Base-by-base conservation (phyloP, 2,113 vertebrate species). In the Paralichthys olivaceus region DNA sequence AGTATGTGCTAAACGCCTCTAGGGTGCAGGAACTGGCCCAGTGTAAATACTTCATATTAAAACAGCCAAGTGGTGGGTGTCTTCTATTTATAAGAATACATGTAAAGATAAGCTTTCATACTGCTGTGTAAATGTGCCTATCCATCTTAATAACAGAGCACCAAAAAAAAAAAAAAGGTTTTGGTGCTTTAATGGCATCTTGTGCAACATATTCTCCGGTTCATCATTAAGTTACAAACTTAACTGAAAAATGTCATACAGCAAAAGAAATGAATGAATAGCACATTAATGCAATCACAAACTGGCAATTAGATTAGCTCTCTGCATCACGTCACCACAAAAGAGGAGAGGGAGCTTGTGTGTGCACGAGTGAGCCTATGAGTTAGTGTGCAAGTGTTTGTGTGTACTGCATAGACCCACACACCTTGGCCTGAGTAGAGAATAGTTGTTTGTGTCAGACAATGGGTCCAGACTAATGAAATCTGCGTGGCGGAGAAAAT, bases 401-500 rank as follows among this genome's bases (percentile, higher is more conserved):
- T 69, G 76, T 53, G 72, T 66, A 73, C 49, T 80, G 59, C 75
- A 83, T 77, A 49, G 43, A 49, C 62, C 37, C 63, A 77, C 81
- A 87, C 72, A 87, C 80, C 75, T 84, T 73, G 70, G 70, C 69
- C 72, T 72, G 59, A 75, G 76, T 51, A 61, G 59, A 81, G 79
- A 87, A 81, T 71, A 84, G 77, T 77, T 84, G 66, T 81, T 89
- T 87, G 75, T 84, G 78, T 79, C 83, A 86, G 87, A 91, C 89
- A 92, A 90, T 87, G 75, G 75, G 79, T 54, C 67, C 72, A 53
- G 54, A 69, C 86, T 89, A 92, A 93, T 92, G 80, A 90, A 92
- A 91, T 91, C 81, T 86, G 83, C 51, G 65, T 55, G 79, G 84
- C 77, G 78, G 76, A 87, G 88, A 84, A 90, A 89, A 90, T 89